Evolutionary conservation across 2,797 vertebrate species (phyloP).

Genomic region (Otolemur crassicaudatus): DNA sequence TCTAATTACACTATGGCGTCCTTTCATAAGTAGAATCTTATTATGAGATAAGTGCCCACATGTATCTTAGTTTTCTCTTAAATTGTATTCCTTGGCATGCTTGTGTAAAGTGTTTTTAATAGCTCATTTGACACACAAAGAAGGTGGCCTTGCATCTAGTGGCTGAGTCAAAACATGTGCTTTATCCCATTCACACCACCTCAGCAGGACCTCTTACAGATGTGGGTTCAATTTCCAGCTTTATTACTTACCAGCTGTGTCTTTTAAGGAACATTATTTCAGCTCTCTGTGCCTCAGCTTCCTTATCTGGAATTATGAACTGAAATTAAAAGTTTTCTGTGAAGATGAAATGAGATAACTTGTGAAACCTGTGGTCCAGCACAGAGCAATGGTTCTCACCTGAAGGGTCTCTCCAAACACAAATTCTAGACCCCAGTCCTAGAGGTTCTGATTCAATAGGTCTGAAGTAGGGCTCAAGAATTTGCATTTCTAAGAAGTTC

Average conservation of each 20-base stretch:
- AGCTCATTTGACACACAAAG: not conserved
- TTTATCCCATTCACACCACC: not conserved
- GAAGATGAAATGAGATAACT: not conserved
- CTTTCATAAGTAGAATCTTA: constrained; percentile 79
- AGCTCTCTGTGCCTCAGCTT: not conserved
- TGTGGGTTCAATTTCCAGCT: not conserved
- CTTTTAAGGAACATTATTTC: not conserved
- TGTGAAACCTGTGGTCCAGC: not conserved
- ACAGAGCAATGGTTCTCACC: not conserved
- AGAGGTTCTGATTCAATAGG: not conserved
- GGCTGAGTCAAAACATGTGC: not conserved
- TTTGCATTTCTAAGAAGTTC: not conserved
- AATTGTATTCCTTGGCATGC: not conserved
- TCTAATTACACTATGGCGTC: constrained; percentile 82
- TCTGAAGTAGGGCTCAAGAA: not conserved
- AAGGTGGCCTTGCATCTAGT: not conserved
- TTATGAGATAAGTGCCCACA: constrained; percentile 78
- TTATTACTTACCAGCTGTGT: not conserved
- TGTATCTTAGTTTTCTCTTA: constrained; percentile 61
- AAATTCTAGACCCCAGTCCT: not conserved
- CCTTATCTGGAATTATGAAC: not conserved
- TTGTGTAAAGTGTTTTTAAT: constrained; percentile 3
- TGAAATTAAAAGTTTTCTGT: not conserved
- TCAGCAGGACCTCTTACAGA: not conserved
- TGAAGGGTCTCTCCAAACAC: not conserved